These are phyloP conservation scores for Symphodus melops DNA, from an alignment of 2,113 vertebrate species.

Conservation along the genomic window DNA sequence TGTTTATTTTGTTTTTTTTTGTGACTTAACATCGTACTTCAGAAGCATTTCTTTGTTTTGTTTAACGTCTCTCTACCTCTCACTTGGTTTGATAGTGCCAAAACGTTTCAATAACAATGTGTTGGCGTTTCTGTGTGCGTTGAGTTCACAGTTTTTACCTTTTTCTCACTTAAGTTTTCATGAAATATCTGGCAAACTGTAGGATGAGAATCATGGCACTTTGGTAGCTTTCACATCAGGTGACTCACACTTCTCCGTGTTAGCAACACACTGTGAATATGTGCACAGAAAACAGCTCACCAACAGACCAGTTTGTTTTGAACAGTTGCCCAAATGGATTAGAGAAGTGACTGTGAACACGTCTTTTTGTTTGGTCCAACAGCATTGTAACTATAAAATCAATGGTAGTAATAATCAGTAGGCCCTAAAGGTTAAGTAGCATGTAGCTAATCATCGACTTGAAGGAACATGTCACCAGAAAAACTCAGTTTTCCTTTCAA, in stretches of 20 bases:
- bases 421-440: conserved; percentile 2
- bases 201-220: conserved; percentile 30
- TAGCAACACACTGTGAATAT: conserved; percentile 51
- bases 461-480: conserved; percentile 17
- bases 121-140: conserved; percentile 33
- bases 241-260: conserved; percentile 35
- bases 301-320: conserved; percentile 9
- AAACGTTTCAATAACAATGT: conserved; percentile 15
- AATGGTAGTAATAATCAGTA: conserved; percentile 2
- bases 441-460: conserved; percentile 10
- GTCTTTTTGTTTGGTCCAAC: conserved; percentile 8
- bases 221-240: conserved; percentile 50
- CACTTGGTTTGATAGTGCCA: conserved; percentile 61
- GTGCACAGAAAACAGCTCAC: conserved; percentile 35
- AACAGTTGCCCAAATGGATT: neutral
- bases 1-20: conserved; percentile 38
- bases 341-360: conserved; percentile 9
- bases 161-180: conserved; percentile 30
- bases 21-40: conserved; percentile 16
- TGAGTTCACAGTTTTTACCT: conserved; percentile 39
- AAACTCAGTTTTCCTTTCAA: conserved; percentile 15
- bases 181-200: conserved; percentile 45
- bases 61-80: conserved; percentile 76
- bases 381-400: conserved; percentile 11
- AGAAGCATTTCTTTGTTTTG: conserved; percentile 37